Evolutionary conservation across 2,888 invertebrate species (phyloP).

Genomic region (Clistopyga incitator): DNA sequence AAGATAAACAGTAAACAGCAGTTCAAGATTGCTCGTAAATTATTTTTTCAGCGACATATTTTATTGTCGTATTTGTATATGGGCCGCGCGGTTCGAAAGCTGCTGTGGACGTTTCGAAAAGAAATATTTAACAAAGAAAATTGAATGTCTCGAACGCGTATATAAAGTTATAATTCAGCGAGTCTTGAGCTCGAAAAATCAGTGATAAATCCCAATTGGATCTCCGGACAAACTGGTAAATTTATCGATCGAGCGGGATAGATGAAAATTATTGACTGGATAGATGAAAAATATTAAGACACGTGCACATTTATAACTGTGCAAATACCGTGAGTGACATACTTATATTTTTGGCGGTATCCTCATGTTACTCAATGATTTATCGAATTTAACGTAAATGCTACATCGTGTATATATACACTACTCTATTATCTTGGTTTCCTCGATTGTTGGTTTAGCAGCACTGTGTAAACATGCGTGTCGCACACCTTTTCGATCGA

Average conservation of each 20-base stretch:
- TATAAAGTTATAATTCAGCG: not conserved
- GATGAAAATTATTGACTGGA: not conserved
- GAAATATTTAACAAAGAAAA: not conserved
- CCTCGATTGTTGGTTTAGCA: slow-evolving; percentile 6
- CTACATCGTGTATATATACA: not conserved
- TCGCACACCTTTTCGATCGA: slow-evolving; percentile 3
- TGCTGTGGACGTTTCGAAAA: not conserved
- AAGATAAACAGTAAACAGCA: slow-evolving; percentile 13
- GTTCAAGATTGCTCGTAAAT: slow-evolving; percentile 37
- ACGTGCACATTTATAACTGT: not conserved
- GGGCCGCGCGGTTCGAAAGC: not conserved
- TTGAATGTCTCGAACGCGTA: not conserved
- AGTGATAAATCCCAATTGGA: slow-evolving; percentile 1
- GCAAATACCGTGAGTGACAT: not conserved
- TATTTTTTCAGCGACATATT: slow-evolving; percentile 16
- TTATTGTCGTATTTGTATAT: slow-evolving; percentile 1
- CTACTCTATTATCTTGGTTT: slow-evolving; percentile 22
- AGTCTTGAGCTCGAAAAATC: not conserved
- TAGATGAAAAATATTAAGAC: slow-evolving; percentile 8
- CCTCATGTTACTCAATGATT: not conserved
- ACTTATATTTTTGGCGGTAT: slow-evolving; percentile 18
- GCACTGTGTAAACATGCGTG: slow-evolving; percentile 6
- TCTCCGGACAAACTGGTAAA: not conserved
- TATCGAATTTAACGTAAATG: slow-evolving; percentile 13
- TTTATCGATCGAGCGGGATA: not conserved